phyloP scores from a whole-genome alignment of 2,797 vertebrate genomes.

The Cercopithecus mitis region DNA sequence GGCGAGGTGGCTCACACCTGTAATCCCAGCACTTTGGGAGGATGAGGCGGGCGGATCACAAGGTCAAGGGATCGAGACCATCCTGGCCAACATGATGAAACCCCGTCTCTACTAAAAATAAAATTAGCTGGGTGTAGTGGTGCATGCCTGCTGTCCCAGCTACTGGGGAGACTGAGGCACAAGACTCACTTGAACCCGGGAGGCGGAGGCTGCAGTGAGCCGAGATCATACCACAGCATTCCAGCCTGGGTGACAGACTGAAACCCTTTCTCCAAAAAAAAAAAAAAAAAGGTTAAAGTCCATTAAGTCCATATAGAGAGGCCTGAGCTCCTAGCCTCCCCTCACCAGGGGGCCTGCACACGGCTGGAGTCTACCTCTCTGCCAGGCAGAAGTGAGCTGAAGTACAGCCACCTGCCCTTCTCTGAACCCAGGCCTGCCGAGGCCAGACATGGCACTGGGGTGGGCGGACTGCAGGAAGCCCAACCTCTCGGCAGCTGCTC shows the following conservation, averaged over 20 bases:
- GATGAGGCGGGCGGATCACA: too few species aligned
- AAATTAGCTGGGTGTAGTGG: neutral
- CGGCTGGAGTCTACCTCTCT: neutral
- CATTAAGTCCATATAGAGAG: neutral
- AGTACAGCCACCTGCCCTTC: neutral
- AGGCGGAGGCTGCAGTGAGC: neutral
- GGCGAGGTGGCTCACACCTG: neutral
- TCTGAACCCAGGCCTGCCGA: neutral
- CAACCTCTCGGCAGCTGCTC: slow-evolving; percentile 86
- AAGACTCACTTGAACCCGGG: neutral
- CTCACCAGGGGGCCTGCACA: fast-evolving
- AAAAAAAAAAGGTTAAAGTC: neutral
- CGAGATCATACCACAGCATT: neutral
- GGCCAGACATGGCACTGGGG: fast-evolving
- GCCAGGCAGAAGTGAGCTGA: neutral
- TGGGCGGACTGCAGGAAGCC: fast-evolving
- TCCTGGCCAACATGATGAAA: neutral
- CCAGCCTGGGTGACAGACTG: neutral
- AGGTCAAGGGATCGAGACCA: neutral
- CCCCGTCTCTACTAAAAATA: neutral
- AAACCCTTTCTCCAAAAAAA: neutral
- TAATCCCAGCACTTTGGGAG: too few species aligned
- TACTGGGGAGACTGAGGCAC: neutral
- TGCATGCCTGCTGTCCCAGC: neutral
- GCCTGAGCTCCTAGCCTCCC: neutral